Conservation (phyloP, 2,113 vertebrate species). For the Elachura formosa region DNA sequence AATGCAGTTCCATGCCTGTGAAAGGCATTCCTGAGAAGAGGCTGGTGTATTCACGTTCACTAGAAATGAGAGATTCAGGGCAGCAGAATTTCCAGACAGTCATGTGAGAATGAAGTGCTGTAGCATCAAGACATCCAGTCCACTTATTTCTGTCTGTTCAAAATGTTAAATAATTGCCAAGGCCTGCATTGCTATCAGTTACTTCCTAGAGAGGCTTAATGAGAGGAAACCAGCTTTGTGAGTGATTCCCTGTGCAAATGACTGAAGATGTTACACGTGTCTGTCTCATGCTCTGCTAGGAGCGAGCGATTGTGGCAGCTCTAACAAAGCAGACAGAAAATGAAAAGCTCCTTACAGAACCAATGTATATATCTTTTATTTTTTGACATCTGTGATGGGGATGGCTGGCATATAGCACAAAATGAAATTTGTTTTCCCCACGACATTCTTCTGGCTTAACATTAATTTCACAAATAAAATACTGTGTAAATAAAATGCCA, state of each 20-base stretch:
- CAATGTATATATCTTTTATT: not conserved
- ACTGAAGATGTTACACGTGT: not conserved
- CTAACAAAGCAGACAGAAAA: not conserved
- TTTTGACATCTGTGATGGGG: not conserved
- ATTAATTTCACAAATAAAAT: not conserved
- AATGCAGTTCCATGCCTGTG: not conserved
- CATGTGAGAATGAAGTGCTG: not conserved
- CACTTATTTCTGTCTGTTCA: constrained; percentile 6
- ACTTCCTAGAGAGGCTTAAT: not conserved
- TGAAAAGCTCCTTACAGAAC: not conserved
- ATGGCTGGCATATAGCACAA: not conserved
- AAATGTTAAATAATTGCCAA: constrained; percentile 31
- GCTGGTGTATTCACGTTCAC: not conserved
- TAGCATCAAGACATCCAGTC: not conserved
- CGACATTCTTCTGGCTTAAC: not conserved
- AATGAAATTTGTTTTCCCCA: not conserved
- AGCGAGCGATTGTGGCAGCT: not conserved
- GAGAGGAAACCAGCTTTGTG: not conserved
- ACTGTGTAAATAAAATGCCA: not conserved
- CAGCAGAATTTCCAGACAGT: constrained; percentile 32
- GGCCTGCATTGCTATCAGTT: not conserved
- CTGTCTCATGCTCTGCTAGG: not conserved
- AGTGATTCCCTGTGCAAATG: not conserved
- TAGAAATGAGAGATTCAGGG: constrained; percentile 6
- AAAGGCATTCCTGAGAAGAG: not conserved